A percentile compares a stretch with the other conserved stretches of the same genome.
Evolutionary conservation across 2,113 vertebrate genomes (phyloP).

Genomic region (Chaetorhynchus papuensis): DNA sequence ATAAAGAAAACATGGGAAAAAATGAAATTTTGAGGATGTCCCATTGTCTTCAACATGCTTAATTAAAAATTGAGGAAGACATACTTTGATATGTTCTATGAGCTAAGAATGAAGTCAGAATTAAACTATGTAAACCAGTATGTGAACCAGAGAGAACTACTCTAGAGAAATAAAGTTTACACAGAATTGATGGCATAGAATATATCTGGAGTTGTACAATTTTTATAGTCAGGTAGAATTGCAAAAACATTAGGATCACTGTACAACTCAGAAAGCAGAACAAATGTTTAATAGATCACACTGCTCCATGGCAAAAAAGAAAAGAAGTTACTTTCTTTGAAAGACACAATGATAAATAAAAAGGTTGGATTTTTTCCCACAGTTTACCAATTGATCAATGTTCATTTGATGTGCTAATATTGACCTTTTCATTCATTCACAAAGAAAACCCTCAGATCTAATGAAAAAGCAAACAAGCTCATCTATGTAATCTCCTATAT

Average conservation of each 20-base stretch:
- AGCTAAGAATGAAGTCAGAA: not conserved
- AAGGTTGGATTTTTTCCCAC: not conserved
- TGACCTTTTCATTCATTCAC: not conserved
- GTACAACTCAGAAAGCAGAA: not conserved
- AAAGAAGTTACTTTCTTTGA: not conserved
- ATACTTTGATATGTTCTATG: not conserved
- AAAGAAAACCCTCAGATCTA: not conserved
- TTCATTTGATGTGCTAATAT: not conserved
- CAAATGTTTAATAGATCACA: not conserved
- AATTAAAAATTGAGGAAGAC: not conserved
- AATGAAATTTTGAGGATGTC: not conserved
- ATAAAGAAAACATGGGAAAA: not conserved
- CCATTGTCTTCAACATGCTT: not conserved
- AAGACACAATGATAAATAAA: not conserved
- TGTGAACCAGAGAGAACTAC: not conserved
- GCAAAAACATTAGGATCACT: not conserved
- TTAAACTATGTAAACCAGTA: not conserved
- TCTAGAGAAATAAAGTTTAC: not conserved
- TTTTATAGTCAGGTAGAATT: not conserved
- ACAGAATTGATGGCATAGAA: not conserved
- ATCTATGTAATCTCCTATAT: not conserved
- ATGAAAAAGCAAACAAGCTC: not conserved
- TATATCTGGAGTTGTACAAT: not conserved
- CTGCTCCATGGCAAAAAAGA: not conserved
- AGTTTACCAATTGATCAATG: not conserved